Percentiles rank a stretch among this genome's conserved stretches.
phyloP scores from a whole-genome alignment of 2,888 invertebrate species.

The Mongoloraphidia duomilia region DNA sequence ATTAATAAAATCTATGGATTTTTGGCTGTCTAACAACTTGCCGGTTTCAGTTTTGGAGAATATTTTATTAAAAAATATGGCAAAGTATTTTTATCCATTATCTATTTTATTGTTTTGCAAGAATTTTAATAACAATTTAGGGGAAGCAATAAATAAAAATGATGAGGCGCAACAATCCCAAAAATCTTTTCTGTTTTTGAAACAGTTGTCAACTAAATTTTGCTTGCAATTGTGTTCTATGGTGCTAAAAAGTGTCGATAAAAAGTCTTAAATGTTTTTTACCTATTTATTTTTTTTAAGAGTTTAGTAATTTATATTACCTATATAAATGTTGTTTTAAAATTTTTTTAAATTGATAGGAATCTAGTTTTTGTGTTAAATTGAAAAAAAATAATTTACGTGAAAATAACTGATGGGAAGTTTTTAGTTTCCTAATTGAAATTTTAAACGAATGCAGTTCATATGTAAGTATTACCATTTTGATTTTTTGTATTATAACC shows the following conservation, averaged over 20 bases:
- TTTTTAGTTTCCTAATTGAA: too few relatives aligned
- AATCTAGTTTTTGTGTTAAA: too few relatives aligned
- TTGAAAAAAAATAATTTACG: too few relatives aligned
- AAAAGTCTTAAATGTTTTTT: conserved; percentile 17
- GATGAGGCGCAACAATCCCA: conserved; percentile 19
- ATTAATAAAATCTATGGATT: conserved; percentile 29
- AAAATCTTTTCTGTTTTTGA: conserved; percentile 28
- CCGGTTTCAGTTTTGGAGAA: conserved; percentile 28
- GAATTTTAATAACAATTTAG: conserved; percentile 26
- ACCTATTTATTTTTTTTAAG: neutral
- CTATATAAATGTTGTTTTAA: too few relatives aligned
- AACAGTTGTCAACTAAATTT: conserved; percentile 32
- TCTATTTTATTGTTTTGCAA: conserved; percentile 31
- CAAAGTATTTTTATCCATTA: conserved; percentile 31
- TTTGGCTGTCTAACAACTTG: conserved; percentile 28
- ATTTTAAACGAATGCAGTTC: too few relatives aligned
- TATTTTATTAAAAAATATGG: conserved; percentile 29
- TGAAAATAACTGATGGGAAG: too few relatives aligned
- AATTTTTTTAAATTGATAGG: too few relatives aligned
- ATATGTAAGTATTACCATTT: too few relatives aligned
- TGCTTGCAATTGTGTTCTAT: conserved; percentile 31
- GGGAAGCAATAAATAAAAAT: conserved; percentile 23
- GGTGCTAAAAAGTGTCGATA: conserved; percentile 31
- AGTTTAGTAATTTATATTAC: too few relatives aligned
- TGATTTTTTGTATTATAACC: too few relatives aligned